These are phyloP conservation scores for Leptinotarsa defecta DNA, from an alignment of 1,140 invertebrate genomes.

Conservation along the genomic window DNA sequence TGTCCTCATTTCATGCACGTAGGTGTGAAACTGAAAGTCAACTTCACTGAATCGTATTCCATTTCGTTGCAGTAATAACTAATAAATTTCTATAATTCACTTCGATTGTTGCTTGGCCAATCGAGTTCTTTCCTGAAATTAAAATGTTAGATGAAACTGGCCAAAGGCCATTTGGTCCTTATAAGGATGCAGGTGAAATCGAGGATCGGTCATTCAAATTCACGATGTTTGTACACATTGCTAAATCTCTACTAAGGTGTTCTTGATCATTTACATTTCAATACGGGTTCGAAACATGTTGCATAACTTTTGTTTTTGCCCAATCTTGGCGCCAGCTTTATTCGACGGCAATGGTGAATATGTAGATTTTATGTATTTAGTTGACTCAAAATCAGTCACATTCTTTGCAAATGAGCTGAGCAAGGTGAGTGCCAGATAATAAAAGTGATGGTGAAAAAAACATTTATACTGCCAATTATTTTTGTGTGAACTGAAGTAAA, in stretches of 20 bases:
- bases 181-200: slow-evolving; percentile 10
- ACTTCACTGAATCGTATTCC: background rate
- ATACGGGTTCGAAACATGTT: background rate
- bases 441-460: too few relatives aligned
- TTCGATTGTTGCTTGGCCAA: background rate
- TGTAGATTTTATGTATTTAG: background rate
- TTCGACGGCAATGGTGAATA: background rate
- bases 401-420: too few relatives aligned
- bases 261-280: background rate
- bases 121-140: background rate
- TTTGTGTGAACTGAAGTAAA: too few relatives aligned
- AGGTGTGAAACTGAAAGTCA: slow-evolving; percentile 19
- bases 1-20: slow-evolving; percentile 11
- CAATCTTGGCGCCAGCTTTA: background rate
- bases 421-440: too few relatives aligned
- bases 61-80: background rate
- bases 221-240: slow-evolving; percentile 6
- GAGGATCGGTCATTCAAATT: background rate
- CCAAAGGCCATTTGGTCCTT: slow-evolving; percentile 9
- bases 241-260: background rate
- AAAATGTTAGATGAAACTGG: background rate
- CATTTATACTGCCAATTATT: too few relatives aligned
- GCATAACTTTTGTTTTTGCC: background rate
- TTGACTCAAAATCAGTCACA: too few relatives aligned
- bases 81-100: background rate